phyloP scores from a whole-genome alignment of 2,797 vertebrate species.

The Otolemur crassicaudatus region DNA sequence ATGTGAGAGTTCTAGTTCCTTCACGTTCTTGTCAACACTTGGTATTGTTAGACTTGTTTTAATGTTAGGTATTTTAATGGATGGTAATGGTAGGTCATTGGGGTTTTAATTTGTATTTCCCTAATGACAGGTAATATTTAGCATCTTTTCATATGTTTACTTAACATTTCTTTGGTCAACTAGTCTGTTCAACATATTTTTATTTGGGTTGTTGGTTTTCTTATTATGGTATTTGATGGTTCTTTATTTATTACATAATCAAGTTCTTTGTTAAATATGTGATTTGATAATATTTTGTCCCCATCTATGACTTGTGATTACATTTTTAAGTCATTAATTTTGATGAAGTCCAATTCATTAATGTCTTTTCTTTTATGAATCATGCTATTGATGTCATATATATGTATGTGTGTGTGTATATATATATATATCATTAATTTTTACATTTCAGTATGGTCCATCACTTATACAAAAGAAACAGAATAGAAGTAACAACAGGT shows the following conservation, averaged over 20 bases:
- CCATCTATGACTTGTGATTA: neutral
- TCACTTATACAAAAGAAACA: neutral
- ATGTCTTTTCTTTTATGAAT: neutral
- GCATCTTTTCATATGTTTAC: slow-evolving; percentile 1
- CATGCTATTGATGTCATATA: neutral
- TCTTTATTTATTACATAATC: slow-evolving; percentile 15
- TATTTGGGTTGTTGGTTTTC: neutral
- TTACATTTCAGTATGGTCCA: neutral
- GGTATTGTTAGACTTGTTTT: neutral
- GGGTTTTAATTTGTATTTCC: slow-evolving; percentile 19
- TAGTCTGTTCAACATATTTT: slow-evolving; percentile 38
- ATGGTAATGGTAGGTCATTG: neutral
- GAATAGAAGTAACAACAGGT: neutral
- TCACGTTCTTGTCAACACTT: neutral
- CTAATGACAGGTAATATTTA: slow-evolving; percentile 10
- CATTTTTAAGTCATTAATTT: slow-evolving; percentile 36
- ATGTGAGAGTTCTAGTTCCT: neutral
- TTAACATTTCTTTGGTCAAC: slow-evolving; percentile 20
- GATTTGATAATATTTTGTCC: slow-evolving; percentile 1
- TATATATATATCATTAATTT: neutral
- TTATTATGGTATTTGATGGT: slow-evolving; percentile 12
- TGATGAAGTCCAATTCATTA: neutral
- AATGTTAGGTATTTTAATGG: slow-evolving; percentile 40
- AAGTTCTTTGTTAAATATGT: neutral
- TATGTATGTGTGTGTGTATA: neutral